Evolutionary conservation across 2,113 vertebrate genomes (phyloP), one percentile per base, ranked within the genome.

Genomic region (Dascyllus trimaculatus): DNA sequence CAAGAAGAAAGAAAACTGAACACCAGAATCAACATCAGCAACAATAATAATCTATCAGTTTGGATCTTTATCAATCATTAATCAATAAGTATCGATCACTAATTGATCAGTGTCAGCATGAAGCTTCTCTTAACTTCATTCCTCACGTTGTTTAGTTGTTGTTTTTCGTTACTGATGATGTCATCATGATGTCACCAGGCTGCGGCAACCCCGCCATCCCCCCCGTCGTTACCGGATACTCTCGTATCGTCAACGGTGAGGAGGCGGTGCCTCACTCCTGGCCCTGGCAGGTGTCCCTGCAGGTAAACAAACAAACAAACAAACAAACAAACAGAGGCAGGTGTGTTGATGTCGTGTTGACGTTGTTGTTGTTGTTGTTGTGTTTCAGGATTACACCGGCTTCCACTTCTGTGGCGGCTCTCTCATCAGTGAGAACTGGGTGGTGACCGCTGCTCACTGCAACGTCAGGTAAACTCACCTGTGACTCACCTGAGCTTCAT

Each of bases 391-490:
- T 75, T 81, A 19, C n/a, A 95, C 93, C 0, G 94, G 95, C n/a
- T 96, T 93, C 86, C 95, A 96, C 75, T 97, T 96, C 91, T 96
- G 96, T 0, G 95, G 95, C 0, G 96, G 95, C 5, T 96, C 96
- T 49, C 95, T 97, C 85, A 91, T 97, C 92, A 96, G 69, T 0
- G 85, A 95, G 65, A 49, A 88, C 81, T 96, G 96, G 96, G 95
- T 95, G 26, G 93, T 95, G 81, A 96, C 95, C 0, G 96, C 96
- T 0, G 95, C 95, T 52, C 96, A 97, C 88, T 97, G 96, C 17
- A 78, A 62, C 0, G 75, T 96, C 73, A 93, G 1, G 95, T 96
- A 72, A 66, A 6, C 22, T 10, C 22, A 15, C 14, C 45, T 46
- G 4, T 17, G 17, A 15, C 43, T 46, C 43, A 46, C 43, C 43